Percentiles rank a stretch among this genome's conserved stretches.
phyloP scores from a whole-genome alignment of 23 tunicate genomes.

The Ciona savignyi region DNA sequence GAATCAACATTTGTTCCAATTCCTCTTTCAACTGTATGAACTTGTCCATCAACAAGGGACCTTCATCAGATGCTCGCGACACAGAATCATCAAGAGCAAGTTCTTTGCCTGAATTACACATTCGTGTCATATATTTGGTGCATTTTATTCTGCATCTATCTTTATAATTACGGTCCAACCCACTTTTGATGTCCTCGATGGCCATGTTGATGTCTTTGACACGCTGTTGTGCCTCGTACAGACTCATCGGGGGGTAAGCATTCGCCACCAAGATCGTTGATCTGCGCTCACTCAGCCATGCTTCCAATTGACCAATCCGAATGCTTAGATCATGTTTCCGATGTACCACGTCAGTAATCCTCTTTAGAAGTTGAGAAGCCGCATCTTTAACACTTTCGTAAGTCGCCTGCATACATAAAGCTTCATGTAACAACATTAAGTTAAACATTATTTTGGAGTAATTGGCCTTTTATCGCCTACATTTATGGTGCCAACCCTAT shows the following conservation, averaged over 20 bases:
- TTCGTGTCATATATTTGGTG: too few species aligned
- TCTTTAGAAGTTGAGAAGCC: slow-evolving; percentile 39
- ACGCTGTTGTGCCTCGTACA: slow-evolving; percentile 44
- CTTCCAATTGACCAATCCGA: slow-evolving; percentile 37
- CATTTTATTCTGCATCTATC: too few species aligned
- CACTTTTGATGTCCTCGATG: slow-evolving; percentile 63
- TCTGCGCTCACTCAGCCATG: slow-evolving; percentile 66
- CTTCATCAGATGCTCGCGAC: slow-evolving; percentile 16
- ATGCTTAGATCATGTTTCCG: slow-evolving; percentile 51
- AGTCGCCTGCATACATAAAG: slow-evolving; percentile 46
- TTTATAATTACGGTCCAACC: too few species aligned
- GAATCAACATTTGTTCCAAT: slow-evolving; percentile 21
- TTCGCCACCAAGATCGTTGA: slow-evolving; percentile 24
- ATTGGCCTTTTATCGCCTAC: too few species aligned
- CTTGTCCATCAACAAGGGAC: slow-evolving; percentile 21
- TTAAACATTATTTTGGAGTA: background rate
- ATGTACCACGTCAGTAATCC: slow-evolving; percentile 34
- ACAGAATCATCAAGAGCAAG: slow-evolving; percentile 24
- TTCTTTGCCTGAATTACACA: slow-evolving; percentile 27
- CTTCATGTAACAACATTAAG: background rate
- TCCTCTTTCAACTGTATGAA: slow-evolving; percentile 24
- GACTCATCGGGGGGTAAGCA: slow-evolving; percentile 29
- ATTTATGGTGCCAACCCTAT: too few species aligned
- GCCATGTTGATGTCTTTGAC: slow-evolving; percentile 38
- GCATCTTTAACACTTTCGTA: slow-evolving; percentile 62